Evolutionary conservation across 2,113 vertebrate genomes (phyloP), one percentile per base, ranked within the genome.

Genomic region (Acanthisitta chloris): DNA sequence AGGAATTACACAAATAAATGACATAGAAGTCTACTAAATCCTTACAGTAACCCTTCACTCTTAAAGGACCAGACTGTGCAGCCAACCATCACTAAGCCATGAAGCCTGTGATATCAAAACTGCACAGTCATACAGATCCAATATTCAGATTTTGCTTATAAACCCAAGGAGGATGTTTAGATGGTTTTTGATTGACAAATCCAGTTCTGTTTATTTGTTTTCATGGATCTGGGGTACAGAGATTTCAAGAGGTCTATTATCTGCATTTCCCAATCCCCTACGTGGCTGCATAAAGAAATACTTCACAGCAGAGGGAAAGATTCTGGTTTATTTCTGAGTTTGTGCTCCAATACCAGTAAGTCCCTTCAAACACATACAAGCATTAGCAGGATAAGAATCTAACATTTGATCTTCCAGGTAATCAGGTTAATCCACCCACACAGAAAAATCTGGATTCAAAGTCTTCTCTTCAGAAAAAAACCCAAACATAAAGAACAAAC

Each of bases 271-370:
- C 9, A 49, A 8, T 16, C n/a, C 14, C 28, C 20, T 43, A 1
- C 19, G 13, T 34, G 12, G 8, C 34, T 62, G 2, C 33, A 34
- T 25, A 43, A 88, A 67, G 14, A 6, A 40, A 9, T 10, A 58
- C 6, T 46, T 54, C 0, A 1, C 16, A 69, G 65, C 0, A 34
- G 18, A 57, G 9, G 23, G 14, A 40, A 76, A 80, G 13, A 87
- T 26, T 24, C 25, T 72, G 25, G 49, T 54, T 84, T 87, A 45
- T 40, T 91, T 84, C 14, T 46, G 10, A 81, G 18, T 21, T 81
- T 65, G 19, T 67, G 15, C 59, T 48, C 55, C 55, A 74, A 64
- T n/a, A 13, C 26, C 51, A 83, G 2, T 20, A 72, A 74, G 33
- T 51, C 28, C 4, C 28, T 85, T 84, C 31, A 81, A 83, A 76